Base-by-base conservation (phyloP, 2,797 vertebrate genomes). In the Hephaestus fuliginosus region DNA sequence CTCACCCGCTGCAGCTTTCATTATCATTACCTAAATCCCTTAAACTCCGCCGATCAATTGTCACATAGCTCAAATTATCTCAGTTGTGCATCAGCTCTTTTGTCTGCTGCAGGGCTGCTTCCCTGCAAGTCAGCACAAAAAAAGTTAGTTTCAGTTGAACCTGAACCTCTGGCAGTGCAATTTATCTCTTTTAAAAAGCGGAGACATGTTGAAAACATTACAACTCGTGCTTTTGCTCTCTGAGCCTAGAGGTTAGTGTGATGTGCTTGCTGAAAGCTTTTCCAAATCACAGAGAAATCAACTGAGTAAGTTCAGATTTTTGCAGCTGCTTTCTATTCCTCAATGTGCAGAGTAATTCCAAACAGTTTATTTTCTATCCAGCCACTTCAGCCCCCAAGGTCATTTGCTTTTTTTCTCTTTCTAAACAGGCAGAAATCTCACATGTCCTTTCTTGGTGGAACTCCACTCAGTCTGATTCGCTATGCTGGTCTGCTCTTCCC, bases 331-430 rank as follows among this genome's bases (percentile, higher is more conserved):
- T 96, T 93, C 89, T 89, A 95, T 96, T 94, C 90, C 83, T 92
- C 90, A 85, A 94, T 93, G 94, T 95, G 95, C 91, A 92, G 93
- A 93, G 93, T 95, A 93, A 95, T 95, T 95, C 93, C 90, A 95
- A 95, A 95, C 93, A 95, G 93, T 96, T 95, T 95, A 95, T 92
- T 93, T 95, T 95, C 91, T 89, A 94, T 94, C 90, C 93, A 91
- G 93, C 90, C 88, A 94, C 92, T 94, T 93, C 89, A 91, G 88
- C 93, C 92, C 92, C 90, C 90, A 94, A 94, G 93, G 93, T 94
- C 91, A 89, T 90, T 90, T 84, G 75, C 86, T 92, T 90, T 92
- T 33, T 39, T 84, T 90, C 86, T 89, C 77, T 94, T 92, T 91
- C 86, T 91, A 92, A 90, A 89, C 91, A 91, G 88, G 88, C 86